phyloP scores from a whole-genome alignment of 2,888 invertebrate genomes.

The Chaetoderma sp. region DNA sequence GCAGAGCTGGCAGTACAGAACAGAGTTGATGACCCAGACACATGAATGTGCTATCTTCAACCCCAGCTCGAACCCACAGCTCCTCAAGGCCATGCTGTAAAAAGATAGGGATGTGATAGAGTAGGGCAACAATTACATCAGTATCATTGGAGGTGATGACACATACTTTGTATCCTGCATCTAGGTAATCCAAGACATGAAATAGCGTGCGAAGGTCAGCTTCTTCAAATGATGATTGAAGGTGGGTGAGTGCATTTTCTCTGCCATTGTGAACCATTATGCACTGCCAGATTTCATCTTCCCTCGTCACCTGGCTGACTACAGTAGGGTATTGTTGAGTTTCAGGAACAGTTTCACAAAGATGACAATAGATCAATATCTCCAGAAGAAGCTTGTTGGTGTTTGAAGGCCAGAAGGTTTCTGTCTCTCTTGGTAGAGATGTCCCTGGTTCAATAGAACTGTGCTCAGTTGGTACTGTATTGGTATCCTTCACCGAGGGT shows the following conservation, averaged over 20 bases:
- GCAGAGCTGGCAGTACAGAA: slow-evolving; percentile 8
- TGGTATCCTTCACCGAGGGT: slow-evolving; percentile 12
- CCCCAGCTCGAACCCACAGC: slow-evolving; percentile 19
- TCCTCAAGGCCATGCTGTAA: slow-evolving; percentile 9
- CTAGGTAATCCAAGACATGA: slow-evolving; percentile 7
- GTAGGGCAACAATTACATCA: slow-evolving; percentile 18
- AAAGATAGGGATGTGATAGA: slow-evolving; percentile 17
- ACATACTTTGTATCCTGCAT: slow-evolving; percentile 16
- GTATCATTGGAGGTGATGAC: slow-evolving; percentile 16
- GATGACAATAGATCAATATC: slow-evolving; percentile 9
- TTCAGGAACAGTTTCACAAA: neutral
- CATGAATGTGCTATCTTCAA: neutral
- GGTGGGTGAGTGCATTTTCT: neutral
- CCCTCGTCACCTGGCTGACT: slow-evolving; percentile 3
- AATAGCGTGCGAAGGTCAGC: slow-evolving; percentile 11
- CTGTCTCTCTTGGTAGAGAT: slow-evolving; percentile 10
- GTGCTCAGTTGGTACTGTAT: slow-evolving; percentile 12
- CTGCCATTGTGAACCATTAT: neutral
- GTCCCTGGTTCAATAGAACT: slow-evolving; percentile 11
- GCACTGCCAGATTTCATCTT: slow-evolving; percentile 11
- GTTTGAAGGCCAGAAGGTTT: slow-evolving; percentile 8
- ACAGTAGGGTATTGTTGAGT: neutral
- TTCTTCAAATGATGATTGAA: slow-evolving; percentile 17
- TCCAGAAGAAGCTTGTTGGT: slow-evolving; percentile 14
- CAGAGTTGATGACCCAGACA: slow-evolving; percentile 7